These are phyloP conservation scores for Meta bourneti DNA, from an alignment of 2,888 invertebrate genomes.

Conservation along the genomic window DNA sequence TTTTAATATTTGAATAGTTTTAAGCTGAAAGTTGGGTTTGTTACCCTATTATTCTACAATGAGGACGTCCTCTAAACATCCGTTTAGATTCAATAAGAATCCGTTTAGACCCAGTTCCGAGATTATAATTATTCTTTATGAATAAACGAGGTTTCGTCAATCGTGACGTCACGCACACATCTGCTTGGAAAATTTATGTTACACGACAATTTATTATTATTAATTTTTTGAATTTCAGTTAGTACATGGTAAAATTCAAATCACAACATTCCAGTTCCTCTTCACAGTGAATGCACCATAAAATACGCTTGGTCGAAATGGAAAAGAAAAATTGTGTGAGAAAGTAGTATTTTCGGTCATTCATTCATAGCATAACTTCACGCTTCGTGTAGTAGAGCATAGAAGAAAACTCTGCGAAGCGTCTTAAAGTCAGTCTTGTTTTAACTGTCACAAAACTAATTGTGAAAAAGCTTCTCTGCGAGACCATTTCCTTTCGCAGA, in stretches of 20 bases:
- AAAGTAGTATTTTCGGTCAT: background rate
- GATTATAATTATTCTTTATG: no score
- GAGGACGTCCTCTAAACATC: no score
- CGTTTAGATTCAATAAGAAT: no score
- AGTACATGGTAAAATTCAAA: background rate
- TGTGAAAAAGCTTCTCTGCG: background rate
- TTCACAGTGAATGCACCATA: background rate
- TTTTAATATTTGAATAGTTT: no score
- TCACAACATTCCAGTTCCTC: background rate
- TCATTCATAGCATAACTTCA: constrained; percentile 12
- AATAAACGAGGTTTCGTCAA: no score
- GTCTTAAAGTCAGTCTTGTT: constrained; percentile 22
- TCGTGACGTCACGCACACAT: no score
- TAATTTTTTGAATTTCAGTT: no score
- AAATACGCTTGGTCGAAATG: background rate
- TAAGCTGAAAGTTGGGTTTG: no score
- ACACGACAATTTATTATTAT: no score
- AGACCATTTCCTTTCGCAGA: constrained; percentile 22
- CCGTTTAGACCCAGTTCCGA: no score
- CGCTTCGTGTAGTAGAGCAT: constrained; percentile 1
- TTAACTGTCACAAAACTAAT: constrained; percentile 33
- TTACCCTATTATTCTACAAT: no score
- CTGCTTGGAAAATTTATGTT: no score
- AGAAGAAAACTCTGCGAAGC: constrained; percentile 2
- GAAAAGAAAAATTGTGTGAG: constrained; percentile 7